Evolutionary conservation across 2,113 vertebrate genomes (phyloP).

Genomic region (Stercorarius parasiticus): DNA sequence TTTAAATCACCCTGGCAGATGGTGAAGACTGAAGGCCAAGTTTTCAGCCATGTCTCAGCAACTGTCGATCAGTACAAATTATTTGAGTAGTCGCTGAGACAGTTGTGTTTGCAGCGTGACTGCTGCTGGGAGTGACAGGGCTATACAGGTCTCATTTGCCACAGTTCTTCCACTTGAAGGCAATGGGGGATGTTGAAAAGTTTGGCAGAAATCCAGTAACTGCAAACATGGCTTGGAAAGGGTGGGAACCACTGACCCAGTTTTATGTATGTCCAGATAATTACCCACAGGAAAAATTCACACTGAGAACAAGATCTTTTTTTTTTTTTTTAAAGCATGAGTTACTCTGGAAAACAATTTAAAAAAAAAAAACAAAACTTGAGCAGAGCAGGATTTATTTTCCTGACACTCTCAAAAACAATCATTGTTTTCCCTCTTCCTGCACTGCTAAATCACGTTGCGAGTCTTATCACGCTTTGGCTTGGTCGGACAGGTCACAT

Average conservation of each 20-base stretch:
- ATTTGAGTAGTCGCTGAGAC: neutral
- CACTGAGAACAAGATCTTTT: neutral
- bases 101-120: neutral
- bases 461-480: conserved; percentile 19
- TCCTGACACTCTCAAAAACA: conserved; percentile 48
- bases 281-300: conserved; percentile 25
- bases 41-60: neutral
- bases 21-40: neutral
- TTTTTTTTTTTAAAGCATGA: neutral
- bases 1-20: neutral
- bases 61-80: neutral
- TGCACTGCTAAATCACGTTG: neutral
- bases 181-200: neutral
- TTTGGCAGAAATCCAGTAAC: conserved; percentile 4
- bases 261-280: conserved; percentile 22
- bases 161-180: neutral
- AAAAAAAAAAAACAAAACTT: neutral
- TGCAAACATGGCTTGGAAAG: neutral
- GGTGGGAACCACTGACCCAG: conserved; percentile 9
- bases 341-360: neutral
- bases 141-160: neutral
- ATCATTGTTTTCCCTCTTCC: conserved; percentile 63
- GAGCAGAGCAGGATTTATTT: neutral
- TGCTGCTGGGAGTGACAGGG: neutral
- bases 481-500: neutral